phyloP scores from a whole-genome alignment of 2,797 vertebrate species.

The Galaxias olidus region DNA sequence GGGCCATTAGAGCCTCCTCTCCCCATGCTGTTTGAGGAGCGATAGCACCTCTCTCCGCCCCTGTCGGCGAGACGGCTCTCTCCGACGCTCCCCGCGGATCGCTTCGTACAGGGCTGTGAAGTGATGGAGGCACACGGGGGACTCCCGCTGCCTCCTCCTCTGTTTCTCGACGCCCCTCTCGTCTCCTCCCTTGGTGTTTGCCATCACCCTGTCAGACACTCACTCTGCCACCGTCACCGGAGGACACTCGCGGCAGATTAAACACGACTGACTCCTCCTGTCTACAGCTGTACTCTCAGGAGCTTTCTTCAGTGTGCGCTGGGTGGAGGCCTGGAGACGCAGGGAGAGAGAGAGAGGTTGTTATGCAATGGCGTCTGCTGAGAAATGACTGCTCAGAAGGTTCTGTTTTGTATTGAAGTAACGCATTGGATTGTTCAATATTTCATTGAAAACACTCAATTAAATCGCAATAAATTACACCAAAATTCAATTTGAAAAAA shows the following conservation, averaged over 20 bases:
- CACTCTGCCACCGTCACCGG: slow-evolving; percentile 48
- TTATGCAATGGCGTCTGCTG: too few species aligned
- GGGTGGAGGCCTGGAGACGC: background rate
- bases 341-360: background rate
- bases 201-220: slow-evolving; percentile 43
- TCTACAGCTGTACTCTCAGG: slow-evolving; percentile 15
- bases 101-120: slow-evolving; percentile 53
- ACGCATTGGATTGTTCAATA: too few species aligned
- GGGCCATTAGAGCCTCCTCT: slow-evolving; percentile 59
- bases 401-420: too few species aligned
- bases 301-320: background rate
- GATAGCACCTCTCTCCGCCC: slow-evolving; percentile 59
- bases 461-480: too few species aligned
- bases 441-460: too few species aligned
- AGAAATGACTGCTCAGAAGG: too few species aligned
- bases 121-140: slow-evolving; percentile 50
- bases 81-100: slow-evolving; percentile 15
- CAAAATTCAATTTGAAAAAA: too few species aligned
- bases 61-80: slow-evolving; percentile 39
- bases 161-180: background rate
- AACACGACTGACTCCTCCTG: slow-evolving; percentile 26
- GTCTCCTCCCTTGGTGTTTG: slow-evolving; percentile 24
- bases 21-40: slow-evolving; percentile 53
- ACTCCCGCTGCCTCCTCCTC: slow-evolving; percentile 43
- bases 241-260: slow-evolving; percentile 57